Evolutionary conservation across 2,113 vertebrate genomes (phyloP), one percentile per base, ranked within the genome.

Genomic region (Prochilodus magdalenae): DNA sequence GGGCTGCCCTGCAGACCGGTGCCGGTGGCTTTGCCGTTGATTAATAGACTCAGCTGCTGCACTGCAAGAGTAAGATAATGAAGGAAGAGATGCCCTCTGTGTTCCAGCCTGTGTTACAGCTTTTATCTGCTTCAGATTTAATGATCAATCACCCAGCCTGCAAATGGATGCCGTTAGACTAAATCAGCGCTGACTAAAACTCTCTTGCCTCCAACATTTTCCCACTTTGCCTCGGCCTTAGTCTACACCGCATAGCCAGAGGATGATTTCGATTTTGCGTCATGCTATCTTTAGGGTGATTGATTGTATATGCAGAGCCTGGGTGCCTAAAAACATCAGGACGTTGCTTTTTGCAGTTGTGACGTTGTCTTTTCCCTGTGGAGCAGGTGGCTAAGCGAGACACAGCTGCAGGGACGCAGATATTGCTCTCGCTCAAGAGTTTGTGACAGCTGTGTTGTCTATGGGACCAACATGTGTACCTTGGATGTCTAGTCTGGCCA

Each of bases 81-180:
- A 83, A 83, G 81, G 73, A 86, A 83, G 73, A 67, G 77, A 83
- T 83, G 73, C 73, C 67, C 77, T 83, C 62, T 83, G 73, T 86
- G 81, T 83, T 77, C 51, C 18, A 77, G 36, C 71, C 24, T 72
- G n/a, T 83, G 81, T 80, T 76, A 18, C 77, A 77, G 73, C 57
- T 63, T 80, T 83, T 83, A 81, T 86, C 77, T 77, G 27, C 30
- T 62, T 83, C 74, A 81, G 73, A 86, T 83, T 80, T 86, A 83
- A 80, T 80, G 60, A 83, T 83, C 81, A 83, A 70, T 83, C 77
- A 83, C 67, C 51, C 24, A 22, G 22, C 22, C 44, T 73, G 26
- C 27, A 59, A 63, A 73, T 72, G 79, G 81, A 86, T 73, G 57
- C 60, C 27, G 59, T 71, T 83, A 59, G 70, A 80, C 76, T 53